phyloP scores from a whole-genome alignment of 92 coral and sea anemone genomes.

The Bergia puertoricense region DNA sequence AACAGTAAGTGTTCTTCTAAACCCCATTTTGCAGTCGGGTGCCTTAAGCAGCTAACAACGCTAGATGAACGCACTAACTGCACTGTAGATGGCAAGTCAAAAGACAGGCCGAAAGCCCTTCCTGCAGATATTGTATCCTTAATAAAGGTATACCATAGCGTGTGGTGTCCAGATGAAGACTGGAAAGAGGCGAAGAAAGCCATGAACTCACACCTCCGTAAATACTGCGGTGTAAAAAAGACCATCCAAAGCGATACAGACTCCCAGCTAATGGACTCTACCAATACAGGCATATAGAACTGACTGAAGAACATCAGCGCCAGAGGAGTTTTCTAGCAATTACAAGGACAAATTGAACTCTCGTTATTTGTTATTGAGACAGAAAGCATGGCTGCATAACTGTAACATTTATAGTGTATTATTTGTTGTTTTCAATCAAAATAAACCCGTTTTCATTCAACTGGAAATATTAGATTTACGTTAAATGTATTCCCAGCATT shows the following conservation, averaged over 20 bases:
- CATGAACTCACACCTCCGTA: conserved; percentile 32
- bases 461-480: too few species aligned
- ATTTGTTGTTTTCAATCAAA: neutral
- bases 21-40: conserved; percentile 36
- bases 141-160: conserved; percentile 29
- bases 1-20: conserved; percentile 9
- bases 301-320: conserved; percentile 10
- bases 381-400: conserved; percentile 4
- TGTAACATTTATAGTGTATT: conserved; percentile 10
- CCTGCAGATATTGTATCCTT: conserved; percentile 32
- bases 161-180: conserved; percentile 35
- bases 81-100: conserved; percentile 32
- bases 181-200: conserved; percentile 33
- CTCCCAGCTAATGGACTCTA: conserved; percentile 12
- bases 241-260: conserved; percentile 13
- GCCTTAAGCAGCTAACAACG: conserved; percentile 28
- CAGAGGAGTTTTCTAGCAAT: conserved; percentile 4
- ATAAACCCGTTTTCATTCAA: too few species aligned
- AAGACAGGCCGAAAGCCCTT: conserved; percentile 25
- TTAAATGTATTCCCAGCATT: too few species aligned
- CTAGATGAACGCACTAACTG: conserved; percentile 29
- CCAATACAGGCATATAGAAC: conserved; percentile 25
- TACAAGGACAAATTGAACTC: neutral
- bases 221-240: conserved; percentile 11
- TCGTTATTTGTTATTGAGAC: neutral